Conservation (phyloP, 2,888 invertebrate genomes). For the Fissipunctia ypsillon region DNA sequence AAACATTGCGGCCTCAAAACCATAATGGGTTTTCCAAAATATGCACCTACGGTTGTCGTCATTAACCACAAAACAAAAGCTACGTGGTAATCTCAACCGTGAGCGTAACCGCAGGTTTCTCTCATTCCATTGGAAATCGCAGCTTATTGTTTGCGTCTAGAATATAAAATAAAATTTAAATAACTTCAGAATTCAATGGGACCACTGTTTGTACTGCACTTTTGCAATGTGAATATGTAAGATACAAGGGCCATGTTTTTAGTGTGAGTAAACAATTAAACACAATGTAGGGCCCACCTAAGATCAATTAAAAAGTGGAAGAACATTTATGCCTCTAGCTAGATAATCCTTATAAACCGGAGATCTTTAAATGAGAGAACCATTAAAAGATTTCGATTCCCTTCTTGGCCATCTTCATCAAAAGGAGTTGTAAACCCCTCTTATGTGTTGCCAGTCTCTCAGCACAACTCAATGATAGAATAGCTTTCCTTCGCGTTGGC, state of each 20-base stretch:
- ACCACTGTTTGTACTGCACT: too few relatives aligned
- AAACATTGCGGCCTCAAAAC: too few relatives aligned
- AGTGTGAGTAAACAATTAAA: too few relatives aligned
- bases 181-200: slow-evolving; percentile 56
- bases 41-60: neutral
- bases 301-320: neutral
- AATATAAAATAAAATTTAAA: slow-evolving; percentile 64
- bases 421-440: neutral
- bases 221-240: too few relatives aligned
- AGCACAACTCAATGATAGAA: neutral
- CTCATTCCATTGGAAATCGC: slow-evolving; percentile 63
- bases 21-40: slow-evolving; percentile 1
- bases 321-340: neutral
- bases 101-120: slow-evolving; percentile 58
- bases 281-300: too few relatives aligned
- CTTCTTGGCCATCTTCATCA: neutral
- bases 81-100: slow-evolving; percentile 35
- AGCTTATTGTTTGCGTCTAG: slow-evolving; percentile 62
- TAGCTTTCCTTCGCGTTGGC: neutral
- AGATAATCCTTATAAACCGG: neutral
- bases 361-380: neutral
- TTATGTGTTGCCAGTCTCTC: neutral
- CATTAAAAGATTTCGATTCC: neutral
- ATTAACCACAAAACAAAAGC: slow-evolving; percentile 2
- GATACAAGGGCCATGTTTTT: too few relatives aligned